Base-by-base conservation (phyloP, 2,888 invertebrate genomes). In the Hypselothyrea guttata region DNA sequence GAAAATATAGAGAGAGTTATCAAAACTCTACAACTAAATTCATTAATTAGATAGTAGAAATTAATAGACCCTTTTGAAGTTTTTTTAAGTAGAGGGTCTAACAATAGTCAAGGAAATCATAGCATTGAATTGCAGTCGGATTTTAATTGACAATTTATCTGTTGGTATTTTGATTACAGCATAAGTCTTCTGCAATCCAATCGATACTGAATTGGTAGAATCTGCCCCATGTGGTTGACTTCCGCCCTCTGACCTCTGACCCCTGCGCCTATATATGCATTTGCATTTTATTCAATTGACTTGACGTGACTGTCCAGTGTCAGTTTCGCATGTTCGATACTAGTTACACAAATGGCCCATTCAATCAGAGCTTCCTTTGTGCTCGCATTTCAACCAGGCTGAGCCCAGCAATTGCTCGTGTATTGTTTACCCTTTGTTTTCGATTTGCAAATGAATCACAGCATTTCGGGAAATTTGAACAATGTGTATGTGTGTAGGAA, bases 121-220 rank as follows among this genome's bases (percentile, higher is more conserved):
- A 13, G 30, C 13, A 11, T 18, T 3, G 11, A 48, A 27, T 34
- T 22, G 16, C 64, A 75, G n/a, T 60, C 60, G 61, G 60, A 44
- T 61, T 57, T 30, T 57, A 66, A 75, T 53, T 51, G 37, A 7
- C 41, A 27, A 8, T 51, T 13, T 46, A 18, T 49, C 41, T 38
- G 38, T 37, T 5, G n/a, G 37, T 12, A 18, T 34, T 4, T 51
- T 13, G 13, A 35, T 33, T 37, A 33, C 13, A 48, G 37, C 45
- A 22, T 22, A 22, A 2, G 22, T 2, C 5, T 4, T 22, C 22
- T 22, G 22, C 59, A 68, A 44, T 35, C 53, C 69, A 79, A 84
- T 79, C 77, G 82, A 84, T 78, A 76, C 62, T 65, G 62, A 67
- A 73, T 73, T 65, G 71, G 48, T 22, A 22, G 22, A 22, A 5